These are phyloP conservation scores for Microcebus murinus DNA, from an alignment of 2,113 vertebrate genomes.

Conservation along the genomic window DNA sequence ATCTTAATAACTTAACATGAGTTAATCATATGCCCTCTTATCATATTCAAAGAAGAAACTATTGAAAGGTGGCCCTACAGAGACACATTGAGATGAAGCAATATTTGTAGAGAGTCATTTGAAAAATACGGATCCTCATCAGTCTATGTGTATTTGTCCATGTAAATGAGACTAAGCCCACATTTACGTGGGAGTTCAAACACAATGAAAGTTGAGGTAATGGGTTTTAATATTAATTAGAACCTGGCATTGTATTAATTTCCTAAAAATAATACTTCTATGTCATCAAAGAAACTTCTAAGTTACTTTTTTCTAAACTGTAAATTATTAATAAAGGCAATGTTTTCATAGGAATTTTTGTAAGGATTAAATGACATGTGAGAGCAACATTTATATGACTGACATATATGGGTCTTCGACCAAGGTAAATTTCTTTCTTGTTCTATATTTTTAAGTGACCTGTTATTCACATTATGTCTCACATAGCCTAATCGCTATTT, in stretches of 20 bases:
- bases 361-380: neutral
- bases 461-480: neutral
- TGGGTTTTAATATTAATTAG: neutral
- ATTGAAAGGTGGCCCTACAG: neutral
- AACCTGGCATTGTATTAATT: neutral
- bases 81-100: neutral
- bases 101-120: neutral
- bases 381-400: neutral
- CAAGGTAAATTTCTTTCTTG: neutral
- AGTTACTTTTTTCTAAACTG: neutral
- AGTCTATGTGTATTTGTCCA: neutral
- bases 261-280: neutral
- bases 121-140: neutral
- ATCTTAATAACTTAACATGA: neutral
- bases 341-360: neutral
- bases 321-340: neutral
- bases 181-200: neutral
- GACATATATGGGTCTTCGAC: neutral
- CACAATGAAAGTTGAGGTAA: neutral
- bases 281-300: neutral
- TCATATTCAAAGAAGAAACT: neutral
- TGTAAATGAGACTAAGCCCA: neutral
- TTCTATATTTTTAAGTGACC: neutral
- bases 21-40: neutral
- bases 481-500: neutral